These are phyloP conservation scores for Drosophila glabriapex DNA, from an alignment of 2,888 invertebrate species.

Conservation along the genomic window DNA sequence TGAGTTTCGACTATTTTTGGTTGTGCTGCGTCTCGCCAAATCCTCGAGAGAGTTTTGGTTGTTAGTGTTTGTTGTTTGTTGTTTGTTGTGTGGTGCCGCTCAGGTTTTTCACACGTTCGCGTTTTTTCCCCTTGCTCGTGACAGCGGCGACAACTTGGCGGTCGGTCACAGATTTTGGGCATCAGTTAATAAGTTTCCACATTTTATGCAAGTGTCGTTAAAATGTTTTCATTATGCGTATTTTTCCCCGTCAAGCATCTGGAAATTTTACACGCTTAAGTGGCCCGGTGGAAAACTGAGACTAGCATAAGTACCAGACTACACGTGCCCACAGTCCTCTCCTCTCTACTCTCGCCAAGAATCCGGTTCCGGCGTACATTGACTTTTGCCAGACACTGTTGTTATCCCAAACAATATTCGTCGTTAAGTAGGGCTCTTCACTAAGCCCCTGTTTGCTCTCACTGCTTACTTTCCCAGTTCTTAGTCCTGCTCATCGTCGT, in stretches of 20 bases:
- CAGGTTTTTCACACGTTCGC: conserved; percentile 76
- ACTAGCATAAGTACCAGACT: conserved; percentile 28
- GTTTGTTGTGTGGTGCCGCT: conserved; percentile 26
- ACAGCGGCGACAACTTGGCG: conserved; percentile 54
- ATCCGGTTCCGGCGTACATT: conserved; percentile 65
- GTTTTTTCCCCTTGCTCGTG: conserved; percentile 59
- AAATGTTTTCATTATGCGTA: conserved; percentile 53
- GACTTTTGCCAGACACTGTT: conserved; percentile 70
- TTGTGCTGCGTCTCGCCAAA: conserved; percentile 63
- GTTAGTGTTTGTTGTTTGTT: conserved; percentile 45
- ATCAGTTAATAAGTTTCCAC: conserved; percentile 80
- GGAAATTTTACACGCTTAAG: conserved; percentile 74
- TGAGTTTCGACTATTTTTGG: conserved; percentile 68
- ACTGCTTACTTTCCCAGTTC: conserved; percentile 50
- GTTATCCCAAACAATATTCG: conserved; percentile 46
- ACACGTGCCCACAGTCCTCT: conserved; percentile 60
- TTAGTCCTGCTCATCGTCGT: conserved; percentile 28
- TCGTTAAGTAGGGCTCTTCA: conserved; percentile 65
- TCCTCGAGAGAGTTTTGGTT: conserved; percentile 61
- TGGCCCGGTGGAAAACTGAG: conserved; percentile 44
- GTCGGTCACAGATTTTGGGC: conserved; percentile 47
- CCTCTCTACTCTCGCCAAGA: conserved; percentile 11
- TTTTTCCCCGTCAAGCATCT: conserved; percentile 38
- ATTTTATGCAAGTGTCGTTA: conserved; percentile 80
- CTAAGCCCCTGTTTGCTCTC: conserved; percentile 71